Conservation (phyloP, 2,888 invertebrate species). For the Hoplodrina blanda region DNA sequence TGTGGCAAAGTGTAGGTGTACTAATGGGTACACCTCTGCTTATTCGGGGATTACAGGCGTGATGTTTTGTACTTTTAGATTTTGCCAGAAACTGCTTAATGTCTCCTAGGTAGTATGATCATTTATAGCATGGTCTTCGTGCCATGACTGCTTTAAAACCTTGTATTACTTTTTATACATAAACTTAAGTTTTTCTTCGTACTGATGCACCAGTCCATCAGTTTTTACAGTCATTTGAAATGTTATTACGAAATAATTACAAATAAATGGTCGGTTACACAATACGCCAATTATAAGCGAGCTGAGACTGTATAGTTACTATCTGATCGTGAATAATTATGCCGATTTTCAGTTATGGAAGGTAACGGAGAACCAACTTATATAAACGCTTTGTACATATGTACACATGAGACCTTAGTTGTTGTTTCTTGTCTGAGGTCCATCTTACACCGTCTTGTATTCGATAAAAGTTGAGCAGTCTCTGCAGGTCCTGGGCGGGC, state of each 20-base stretch:
- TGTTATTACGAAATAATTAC: slow-evolving; percentile 44
- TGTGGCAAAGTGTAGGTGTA: too few relatives aligned
- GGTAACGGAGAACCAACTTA: slow-evolving; percentile 12
- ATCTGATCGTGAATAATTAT: slow-evolving; percentile 39
- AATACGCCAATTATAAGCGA: slow-evolving; percentile 35
- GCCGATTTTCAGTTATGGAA: slow-evolving; percentile 31
- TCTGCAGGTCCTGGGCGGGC: too few relatives aligned
- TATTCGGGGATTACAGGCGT: too few relatives aligned
- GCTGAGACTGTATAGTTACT: slow-evolving; percentile 6
- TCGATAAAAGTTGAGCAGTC: too few relatives aligned
- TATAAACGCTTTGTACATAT: not conserved
- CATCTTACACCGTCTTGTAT: too few relatives aligned
- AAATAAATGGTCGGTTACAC: slow-evolving; percentile 37
- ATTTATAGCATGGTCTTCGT: not conserved
- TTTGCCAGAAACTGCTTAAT: too few relatives aligned
- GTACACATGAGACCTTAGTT: not conserved
- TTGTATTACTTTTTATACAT: not conserved
- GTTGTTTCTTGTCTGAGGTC: too few relatives aligned
- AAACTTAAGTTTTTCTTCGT: not conserved
- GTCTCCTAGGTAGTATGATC: not conserved
- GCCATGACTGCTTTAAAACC: slow-evolving; percentile 5
- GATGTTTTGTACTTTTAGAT: too few relatives aligned
- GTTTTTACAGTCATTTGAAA: slow-evolving; percentile 49
- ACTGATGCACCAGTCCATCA: slow-evolving; percentile 28
- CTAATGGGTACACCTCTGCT: too few relatives aligned